Evolutionary conservation across 1,140 invertebrate species (phyloP), one percentile per base, ranked within the genome.

Genomic region (Saccostrea cuccullata): DNA sequence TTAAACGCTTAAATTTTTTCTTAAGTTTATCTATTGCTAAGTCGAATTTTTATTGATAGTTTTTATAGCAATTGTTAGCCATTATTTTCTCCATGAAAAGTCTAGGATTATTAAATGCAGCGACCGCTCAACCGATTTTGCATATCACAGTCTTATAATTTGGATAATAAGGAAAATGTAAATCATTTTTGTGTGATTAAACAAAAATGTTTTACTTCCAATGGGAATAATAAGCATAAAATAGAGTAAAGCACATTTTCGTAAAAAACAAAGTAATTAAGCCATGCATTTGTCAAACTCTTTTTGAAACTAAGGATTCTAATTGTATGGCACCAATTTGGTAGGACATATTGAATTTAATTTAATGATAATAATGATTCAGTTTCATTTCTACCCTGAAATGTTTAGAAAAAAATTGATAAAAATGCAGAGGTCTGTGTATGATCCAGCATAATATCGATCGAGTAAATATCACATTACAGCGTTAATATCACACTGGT

Each of bases 141-240:
- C 30, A 1, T 2, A 36, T 36, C 30, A 36, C 30, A 36, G 30
- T 36, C 30, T 2, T 2, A 36, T 36, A 0, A 47, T 47, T 47
- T 6, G 47, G 9, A 47, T 1, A 47, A 47, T 47, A 8, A 9
- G 9, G 5, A 47, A 47, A 8, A 3, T 47, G 6, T 47, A 47
- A 47, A 47, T 47, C 47, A 64, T 2, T 20, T 64, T 17, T 64
- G n/a, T 64, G 58, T 17, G n/a, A 20, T 64, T 64, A 20, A 64
- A 64, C 15, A 64, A 64, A 77, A 36, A 77, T 13, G 70, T 77
- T 77, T 77, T 77, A 77, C 70, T 77, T 77, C 70, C 70, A 77
- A 77, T 77, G 70, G 70, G 36, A 77, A 77, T 30, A 77, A 12
- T 30, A 15, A 15, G 26, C 13, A 26, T 77, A 36, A 36, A 11